Percentiles rank a stretch among this genome's conserved stretches.
Evolutionary conservation across 2,113 vertebrate species (phyloP).

Genomic region (Paramormyrops kingsleyae): DNA sequence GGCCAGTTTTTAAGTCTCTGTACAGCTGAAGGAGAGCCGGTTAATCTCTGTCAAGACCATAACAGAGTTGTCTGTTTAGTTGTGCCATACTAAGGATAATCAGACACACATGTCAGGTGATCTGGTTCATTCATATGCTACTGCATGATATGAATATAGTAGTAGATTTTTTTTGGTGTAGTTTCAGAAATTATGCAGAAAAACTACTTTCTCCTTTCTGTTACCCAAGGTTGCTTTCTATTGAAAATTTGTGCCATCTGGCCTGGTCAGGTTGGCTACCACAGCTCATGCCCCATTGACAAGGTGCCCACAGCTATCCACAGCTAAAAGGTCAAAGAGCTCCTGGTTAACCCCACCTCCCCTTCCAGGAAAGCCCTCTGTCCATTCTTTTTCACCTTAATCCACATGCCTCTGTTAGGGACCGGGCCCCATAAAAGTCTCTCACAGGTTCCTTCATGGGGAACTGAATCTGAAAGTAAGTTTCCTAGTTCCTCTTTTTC

Average conservation of each 20-base stretch:
- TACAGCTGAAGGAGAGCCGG: neutral
- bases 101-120: neutral
- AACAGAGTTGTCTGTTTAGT: neutral
- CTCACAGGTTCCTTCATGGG: constrained; percentile 52
- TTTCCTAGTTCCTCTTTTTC: constrained; percentile 65
- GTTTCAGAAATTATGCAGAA: constrained; percentile 10
- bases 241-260: neutral
- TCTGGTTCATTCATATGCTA: neutral
- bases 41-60: neutral
- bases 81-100: neutral
- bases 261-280: neutral
- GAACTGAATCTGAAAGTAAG: constrained; percentile 75
- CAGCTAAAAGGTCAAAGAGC: neutral
- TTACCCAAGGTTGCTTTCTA: neutral
- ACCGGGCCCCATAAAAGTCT: constrained; percentile 36
- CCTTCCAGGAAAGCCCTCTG: neutral
- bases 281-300: neutral
- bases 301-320: neutral
- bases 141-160: neutral
- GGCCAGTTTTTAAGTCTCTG: neutral
- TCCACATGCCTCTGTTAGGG: neutral
- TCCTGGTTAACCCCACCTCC: neutral
- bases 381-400: neutral
- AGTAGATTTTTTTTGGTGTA: neutral
- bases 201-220: constrained; percentile 16